Evolutionary conservation across 2,888 invertebrate genomes (phyloP).

Genomic region (Neocrepidodera transversa): DNA sequence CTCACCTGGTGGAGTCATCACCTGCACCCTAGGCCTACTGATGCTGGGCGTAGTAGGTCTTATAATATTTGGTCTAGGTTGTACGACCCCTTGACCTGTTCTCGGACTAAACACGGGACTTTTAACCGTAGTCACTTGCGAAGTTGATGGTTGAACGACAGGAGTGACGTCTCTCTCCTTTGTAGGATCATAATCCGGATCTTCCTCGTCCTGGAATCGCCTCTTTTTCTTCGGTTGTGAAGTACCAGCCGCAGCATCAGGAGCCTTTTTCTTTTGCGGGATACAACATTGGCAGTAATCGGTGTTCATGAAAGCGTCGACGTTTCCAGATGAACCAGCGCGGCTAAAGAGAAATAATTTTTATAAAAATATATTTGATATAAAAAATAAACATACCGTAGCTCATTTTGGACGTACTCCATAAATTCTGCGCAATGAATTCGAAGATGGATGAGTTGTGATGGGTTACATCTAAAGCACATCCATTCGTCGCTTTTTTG

Average conservation of each 20-base stretch:
- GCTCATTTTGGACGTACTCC: conserved; percentile 71
- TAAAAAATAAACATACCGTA: conserved; percentile 60
- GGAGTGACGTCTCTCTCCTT: conserved; percentile 30
- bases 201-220: conserved; percentile 39
- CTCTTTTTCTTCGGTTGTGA: conserved; percentile 34
- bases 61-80: conserved; percentile 32
- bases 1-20: conserved; percentile 2
- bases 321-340: conserved; percentile 58
- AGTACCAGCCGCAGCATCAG: conserved; percentile 30
- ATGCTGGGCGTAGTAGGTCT: conserved; percentile 13
- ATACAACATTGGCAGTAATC: conserved; percentile 55
- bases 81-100: conserved; percentile 6
- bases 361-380: background rate
- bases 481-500: conserved; percentile 81
- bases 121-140: background rate
- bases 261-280: conserved; percentile 48
- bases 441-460: conserved; percentile 70
- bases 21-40: conserved; percentile 31
- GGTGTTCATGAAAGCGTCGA: conserved; percentile 51
- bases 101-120: conserved; percentile 12
- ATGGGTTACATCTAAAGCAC: conserved; percentile 77
- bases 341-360: no score
- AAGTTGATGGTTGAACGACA: background rate
- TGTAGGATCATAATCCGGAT: conserved; percentile 50
- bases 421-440: conserved; percentile 77